Conservation (phyloP, 2,797 vertebrate genomes). For the Fringilla coelebs region DNA sequence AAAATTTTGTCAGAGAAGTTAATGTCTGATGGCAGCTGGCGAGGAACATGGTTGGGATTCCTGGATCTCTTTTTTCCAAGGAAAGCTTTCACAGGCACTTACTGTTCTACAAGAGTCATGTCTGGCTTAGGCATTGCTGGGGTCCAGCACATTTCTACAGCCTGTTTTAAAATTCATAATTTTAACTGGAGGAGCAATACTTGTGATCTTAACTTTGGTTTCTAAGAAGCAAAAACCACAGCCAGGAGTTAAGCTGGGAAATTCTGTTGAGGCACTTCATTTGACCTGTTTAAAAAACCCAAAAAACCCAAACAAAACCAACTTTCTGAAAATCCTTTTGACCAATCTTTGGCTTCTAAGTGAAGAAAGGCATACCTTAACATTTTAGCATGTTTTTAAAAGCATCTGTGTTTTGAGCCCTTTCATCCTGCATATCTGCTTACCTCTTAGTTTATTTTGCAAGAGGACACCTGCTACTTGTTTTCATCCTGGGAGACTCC, state of each 20-base stretch:
- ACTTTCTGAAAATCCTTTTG: background rate
- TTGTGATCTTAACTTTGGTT: background rate
- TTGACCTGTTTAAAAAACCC: background rate
- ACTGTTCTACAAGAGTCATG: background rate
- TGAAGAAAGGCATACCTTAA: background rate
- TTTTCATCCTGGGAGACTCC: background rate
- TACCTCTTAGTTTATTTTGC: background rate
- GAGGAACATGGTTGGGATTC: background rate
- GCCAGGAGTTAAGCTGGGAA: background rate
- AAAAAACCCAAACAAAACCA: background rate
- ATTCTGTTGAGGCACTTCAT: background rate
- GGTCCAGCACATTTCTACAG: background rate
- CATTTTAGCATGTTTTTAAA: background rate
- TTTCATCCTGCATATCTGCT: background rate
- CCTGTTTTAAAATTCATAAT: background rate
- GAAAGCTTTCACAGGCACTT: background rate
- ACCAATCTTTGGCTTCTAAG: background rate
- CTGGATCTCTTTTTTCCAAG: background rate
- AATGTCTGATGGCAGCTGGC: background rate
- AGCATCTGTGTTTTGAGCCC: background rate
- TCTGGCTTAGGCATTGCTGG: background rate
- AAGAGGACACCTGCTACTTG: background rate
- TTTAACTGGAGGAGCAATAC: background rate
- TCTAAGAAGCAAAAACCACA: background rate
- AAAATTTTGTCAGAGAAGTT: background rate